Percentiles rank a stretch among this genome's conserved stretches.
These are phyloP conservation scores for Pipra filicauda DNA, from an alignment of 2,113 vertebrate species.

Conservation along the genomic window DNA sequence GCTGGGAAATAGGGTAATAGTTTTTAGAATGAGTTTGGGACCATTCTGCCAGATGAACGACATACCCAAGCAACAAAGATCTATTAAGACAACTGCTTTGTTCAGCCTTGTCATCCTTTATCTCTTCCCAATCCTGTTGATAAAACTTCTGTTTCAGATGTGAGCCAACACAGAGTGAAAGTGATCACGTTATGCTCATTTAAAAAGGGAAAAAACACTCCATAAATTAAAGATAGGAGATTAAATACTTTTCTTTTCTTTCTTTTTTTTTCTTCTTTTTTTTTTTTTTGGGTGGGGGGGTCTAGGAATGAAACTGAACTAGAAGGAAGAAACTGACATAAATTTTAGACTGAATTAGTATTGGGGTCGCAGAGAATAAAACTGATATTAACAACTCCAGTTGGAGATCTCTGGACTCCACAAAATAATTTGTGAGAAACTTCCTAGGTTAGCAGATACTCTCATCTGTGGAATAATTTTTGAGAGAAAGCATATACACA, in stretches of 20 bases:
- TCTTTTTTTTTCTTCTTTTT: too few relatives aligned
- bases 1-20: not conserved
- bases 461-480: not conserved
- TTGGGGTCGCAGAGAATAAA: not conserved
- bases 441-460: not conserved
- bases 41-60: not conserved
- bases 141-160: not conserved
- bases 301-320: not conserved
- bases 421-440: not conserved
- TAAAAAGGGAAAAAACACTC: accelerated
- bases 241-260: not conserved
- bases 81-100: not conserved
- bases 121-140: not conserved
- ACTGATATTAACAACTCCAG: not conserved
- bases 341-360: not conserved
- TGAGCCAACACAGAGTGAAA: not conserved
- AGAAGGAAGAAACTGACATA: not conserved
- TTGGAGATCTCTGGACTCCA: not conserved
- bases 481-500: not conserved
- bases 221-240: not conserved
- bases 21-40: not conserved
- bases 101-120: not conserved
- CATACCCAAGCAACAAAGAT: not conserved
- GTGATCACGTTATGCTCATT: not conserved
- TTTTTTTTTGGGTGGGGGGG: not conserved